These are phyloP conservation scores for Nemapogon koenigi DNA, from an alignment of 2,888 invertebrate species.

Conservation along the genomic window DNA sequence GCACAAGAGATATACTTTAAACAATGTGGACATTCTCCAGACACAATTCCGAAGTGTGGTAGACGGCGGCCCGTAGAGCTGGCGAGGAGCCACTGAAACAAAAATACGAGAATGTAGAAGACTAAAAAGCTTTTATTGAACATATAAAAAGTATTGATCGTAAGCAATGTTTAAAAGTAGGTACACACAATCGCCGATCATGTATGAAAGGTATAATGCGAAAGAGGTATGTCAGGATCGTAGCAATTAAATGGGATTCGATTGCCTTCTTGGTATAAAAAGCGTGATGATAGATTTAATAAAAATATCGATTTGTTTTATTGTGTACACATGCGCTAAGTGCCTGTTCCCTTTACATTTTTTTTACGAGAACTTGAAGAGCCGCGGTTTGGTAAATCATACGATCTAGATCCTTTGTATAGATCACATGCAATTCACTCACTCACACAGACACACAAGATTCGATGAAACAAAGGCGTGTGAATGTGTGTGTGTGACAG, in stretches of 20 bases:
- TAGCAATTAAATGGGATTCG: too few species aligned
- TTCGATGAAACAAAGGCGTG: too few species aligned
- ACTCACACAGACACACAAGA: too few species aligned
- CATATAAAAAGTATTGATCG: too few species aligned
- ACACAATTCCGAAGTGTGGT: conserved; percentile 44
- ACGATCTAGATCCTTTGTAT: background rate
- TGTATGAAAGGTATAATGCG: too few species aligned
- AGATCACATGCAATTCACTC: too few species aligned
- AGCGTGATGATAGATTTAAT: too few species aligned
- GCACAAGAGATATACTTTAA: conserved; percentile 34
- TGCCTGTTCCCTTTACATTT: background rate
- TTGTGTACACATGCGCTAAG: background rate
- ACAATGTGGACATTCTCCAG: conserved; percentile 45
- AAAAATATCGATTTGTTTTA: background rate
- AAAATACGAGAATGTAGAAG: conserved; percentile 7
- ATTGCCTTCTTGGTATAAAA: too few species aligned
- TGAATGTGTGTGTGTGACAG: too few species aligned
- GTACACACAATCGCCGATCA: too few species aligned
- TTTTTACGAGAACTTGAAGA: conserved; percentile 5
- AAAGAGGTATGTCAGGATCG: too few species aligned
- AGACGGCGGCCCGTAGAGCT: conserved; percentile 36
- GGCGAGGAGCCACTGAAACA: conserved; percentile 46
- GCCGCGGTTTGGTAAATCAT: conserved; percentile 3
- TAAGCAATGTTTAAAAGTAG: too few species aligned
- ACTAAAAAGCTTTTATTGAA: background rate